Percentiles rank a stretch among this genome's conserved stretches.
Evolutionary conservation across 2,797 vertebrate genomes (phyloP).

Genomic region (Eurystomus glaucurus): DNA sequence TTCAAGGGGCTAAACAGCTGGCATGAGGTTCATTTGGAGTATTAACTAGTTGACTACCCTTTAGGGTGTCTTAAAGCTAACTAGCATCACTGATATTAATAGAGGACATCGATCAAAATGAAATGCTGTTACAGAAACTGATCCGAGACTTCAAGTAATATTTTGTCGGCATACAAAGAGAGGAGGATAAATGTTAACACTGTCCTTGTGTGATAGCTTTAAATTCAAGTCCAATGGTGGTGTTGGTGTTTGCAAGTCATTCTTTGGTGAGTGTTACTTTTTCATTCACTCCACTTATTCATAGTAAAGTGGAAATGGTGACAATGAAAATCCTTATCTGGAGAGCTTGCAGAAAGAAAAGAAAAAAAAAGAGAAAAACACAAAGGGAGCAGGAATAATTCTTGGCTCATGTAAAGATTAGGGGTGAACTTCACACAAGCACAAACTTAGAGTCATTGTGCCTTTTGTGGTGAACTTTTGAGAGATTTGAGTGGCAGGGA

Average conservation of each 20-base stretch:
- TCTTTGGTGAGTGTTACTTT: conserved; percentile 45
- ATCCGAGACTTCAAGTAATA: conserved; percentile 67
- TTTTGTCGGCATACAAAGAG: conserved; percentile 59
- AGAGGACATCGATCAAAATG: conserved; percentile 70
- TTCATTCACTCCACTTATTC: conserved; percentile 37
- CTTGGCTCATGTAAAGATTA: conserved; percentile 19
- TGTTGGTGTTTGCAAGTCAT: background rate
- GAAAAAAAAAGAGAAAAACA: background rate
- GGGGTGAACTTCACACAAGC: conserved; percentile 13
- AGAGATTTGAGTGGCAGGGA: background rate
- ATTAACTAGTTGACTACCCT: conserved; percentile 64
- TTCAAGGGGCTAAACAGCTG: conserved; percentile 71
- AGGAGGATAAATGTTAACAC: conserved; percentile 64
- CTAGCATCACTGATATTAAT: conserved; percentile 57
- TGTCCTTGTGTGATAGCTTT: conserved; percentile 56
- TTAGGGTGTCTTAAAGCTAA: conserved; percentile 73
- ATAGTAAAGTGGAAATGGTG: conserved; percentile 30
- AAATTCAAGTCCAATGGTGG: conserved; percentile 44
- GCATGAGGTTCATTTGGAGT: conserved; percentile 33
- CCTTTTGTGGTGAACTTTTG: conserved; percentile 5
- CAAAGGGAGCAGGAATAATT: conserved; percentile 15
- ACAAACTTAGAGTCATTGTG: background rate
- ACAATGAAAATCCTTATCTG: conserved; percentile 65
- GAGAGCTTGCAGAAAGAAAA: conserved; percentile 33
- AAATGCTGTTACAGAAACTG: conserved; percentile 58